Conservation (phyloP, 2,888 invertebrate species). For the Deilephila porcellus region DNA sequence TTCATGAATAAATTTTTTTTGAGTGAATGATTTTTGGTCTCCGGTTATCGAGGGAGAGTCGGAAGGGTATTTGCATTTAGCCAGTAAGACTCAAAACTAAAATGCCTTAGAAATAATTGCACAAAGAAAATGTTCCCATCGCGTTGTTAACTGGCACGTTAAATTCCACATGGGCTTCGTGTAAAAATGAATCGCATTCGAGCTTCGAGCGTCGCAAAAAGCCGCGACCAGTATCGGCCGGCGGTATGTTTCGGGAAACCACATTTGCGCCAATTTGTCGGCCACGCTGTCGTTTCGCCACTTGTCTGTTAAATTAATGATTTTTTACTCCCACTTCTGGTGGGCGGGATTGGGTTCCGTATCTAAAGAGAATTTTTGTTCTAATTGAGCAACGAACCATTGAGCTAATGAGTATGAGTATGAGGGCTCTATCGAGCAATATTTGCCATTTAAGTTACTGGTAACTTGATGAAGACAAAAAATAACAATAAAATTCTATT, state of each 20-base stretch:
- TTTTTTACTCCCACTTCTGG: slow-evolving; percentile 2
- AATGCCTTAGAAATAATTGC: too few species aligned
- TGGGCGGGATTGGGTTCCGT: neutral
- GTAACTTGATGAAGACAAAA: neutral
- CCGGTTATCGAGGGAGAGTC: too few species aligned
- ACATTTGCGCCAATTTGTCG: slow-evolving; percentile 1
- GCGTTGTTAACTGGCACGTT: neutral
- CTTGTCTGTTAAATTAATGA: slow-evolving; percentile 24
- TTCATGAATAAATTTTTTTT: too few species aligned
- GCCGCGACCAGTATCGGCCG: neutral
- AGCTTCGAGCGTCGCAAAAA: neutral
- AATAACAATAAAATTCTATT: neutral
- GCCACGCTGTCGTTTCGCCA: slow-evolving; percentile 29
- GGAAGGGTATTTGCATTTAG: too few species aligned
- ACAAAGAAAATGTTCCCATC: neutral
- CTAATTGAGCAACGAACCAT: neutral
- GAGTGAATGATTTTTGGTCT: too few species aligned
- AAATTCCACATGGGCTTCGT: neutral
- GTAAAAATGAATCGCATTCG: neutral
- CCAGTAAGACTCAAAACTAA: too few species aligned
- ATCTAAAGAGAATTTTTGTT: neutral
- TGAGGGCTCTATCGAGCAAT: too few species aligned
- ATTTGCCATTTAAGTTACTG: neutral
- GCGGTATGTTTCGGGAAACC: slow-evolving; percentile 32
- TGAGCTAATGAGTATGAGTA: too few species aligned